Base-by-base conservation (phyloP, 2,888 invertebrate genomes). In the Nemotelus pantherinus region DNA sequence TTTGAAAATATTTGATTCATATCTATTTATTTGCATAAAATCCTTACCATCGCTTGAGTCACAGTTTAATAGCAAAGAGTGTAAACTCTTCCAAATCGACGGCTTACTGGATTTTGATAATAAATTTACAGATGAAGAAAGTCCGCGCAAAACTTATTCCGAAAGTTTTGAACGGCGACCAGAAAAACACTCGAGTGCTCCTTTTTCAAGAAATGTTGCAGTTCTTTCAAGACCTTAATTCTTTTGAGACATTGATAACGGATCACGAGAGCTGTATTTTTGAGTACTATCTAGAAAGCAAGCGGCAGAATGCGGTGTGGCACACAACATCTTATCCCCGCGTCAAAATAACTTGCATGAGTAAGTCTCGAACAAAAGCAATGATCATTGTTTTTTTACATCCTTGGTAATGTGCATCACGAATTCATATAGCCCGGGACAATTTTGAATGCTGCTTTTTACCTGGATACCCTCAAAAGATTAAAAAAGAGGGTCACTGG, bases 161-260 rank as follows among this genome's bases (percentile, higher is more conserved):
- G 53, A 6, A 53, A 53, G 53, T 53, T 53, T 53, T 53, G 53
- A 53, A 53, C 53, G 53, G 10, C 53, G 53, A 53, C 10, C 53
- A 53, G 10, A 53, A 53, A 53, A 53, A 53, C 53, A 53, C 53
- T 53, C 53, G 53, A 53, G 53, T 53, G 10, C 53, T 53, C 53
- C 53, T 53, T 53, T 53, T 6, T 53, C 53, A 53, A 53, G 53
- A 53, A 53, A 53, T 53, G 6, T 9, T 53, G 53, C 10, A 9
- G 53, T 53, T 53, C 7, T 53, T 53, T 53, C 53, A 53, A 53
- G 53, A 53, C 53, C 25, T 1, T 9, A 53, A 53, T 53, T 53
- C 10, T 53, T 53, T 53, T 53, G 6, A 10, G 53, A 53, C 53
- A 53, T 6, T 6, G 10, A 53, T 53, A 53, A 53, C 53, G 7